Conservation (phyloP, 2,113 vertebrate genomes). For the Conger conger region DNA sequence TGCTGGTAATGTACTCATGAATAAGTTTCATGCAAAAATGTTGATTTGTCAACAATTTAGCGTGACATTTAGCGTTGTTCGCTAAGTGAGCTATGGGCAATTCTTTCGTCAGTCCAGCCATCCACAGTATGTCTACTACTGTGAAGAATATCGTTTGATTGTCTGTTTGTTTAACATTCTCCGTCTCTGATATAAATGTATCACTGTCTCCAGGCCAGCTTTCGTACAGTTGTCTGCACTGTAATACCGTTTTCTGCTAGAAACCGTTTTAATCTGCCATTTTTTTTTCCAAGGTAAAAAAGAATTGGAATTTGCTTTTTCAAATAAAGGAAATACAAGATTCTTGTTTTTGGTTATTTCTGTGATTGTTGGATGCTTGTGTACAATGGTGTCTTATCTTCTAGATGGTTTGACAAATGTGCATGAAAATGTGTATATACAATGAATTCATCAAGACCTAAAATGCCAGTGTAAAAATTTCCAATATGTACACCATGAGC, state of each 20-base stretch:
- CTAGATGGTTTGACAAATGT: too few relatives aligned
- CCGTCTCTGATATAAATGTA: constrained; percentile 24
- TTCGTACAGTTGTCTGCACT: constrained; percentile 31
- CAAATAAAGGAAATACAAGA: constrained; percentile 24
- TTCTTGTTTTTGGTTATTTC: background rate
- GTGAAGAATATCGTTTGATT: background rate
- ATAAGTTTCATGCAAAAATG: background rate
- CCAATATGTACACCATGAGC: too few relatives aligned
- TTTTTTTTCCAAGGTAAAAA: constrained; percentile 38
- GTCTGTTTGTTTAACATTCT: constrained; percentile 25
- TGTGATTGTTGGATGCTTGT: background rate
- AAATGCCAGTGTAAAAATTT: too few relatives aligned
- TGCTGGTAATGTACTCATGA: background rate
- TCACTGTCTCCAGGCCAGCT: constrained; percentile 23
- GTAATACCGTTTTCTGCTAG: constrained; percentile 39
- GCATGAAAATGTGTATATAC: too few relatives aligned
- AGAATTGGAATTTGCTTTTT: constrained; percentile 54
- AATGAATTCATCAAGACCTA: too few relatives aligned
- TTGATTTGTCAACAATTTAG: background rate
- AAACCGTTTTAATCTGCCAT: constrained; percentile 17
- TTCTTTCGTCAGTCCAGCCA: background rate
- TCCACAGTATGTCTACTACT: background rate
- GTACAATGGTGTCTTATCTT: background rate
- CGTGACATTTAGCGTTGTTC: background rate
- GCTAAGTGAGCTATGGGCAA: background rate